phyloP scores from a whole-genome alignment of 2,797 vertebrate species.

The Amblyopsis hoosieri region DNA sequence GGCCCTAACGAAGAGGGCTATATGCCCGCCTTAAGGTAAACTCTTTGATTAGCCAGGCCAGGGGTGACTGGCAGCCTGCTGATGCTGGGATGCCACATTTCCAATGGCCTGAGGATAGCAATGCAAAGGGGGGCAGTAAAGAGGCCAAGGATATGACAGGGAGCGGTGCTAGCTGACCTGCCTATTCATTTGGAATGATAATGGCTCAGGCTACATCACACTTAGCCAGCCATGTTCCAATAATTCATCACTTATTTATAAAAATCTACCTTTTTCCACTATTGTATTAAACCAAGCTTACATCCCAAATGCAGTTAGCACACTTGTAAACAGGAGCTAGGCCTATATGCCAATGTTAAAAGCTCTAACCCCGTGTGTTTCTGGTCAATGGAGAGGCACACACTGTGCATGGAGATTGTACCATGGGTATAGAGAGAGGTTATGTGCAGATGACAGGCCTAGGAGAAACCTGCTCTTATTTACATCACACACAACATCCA shows the following conservation, averaged over 20 bases:
- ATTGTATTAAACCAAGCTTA: slow-evolving; percentile 1
- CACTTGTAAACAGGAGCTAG: slow-evolving; percentile 6
- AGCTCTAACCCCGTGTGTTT: slow-evolving; percentile 13
- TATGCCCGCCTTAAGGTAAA: slow-evolving; percentile 97
- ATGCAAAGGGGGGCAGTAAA: slow-evolving; percentile 76
- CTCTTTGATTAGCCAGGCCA: slow-evolving; percentile 97
- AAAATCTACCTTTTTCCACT: slow-evolving; percentile 2
- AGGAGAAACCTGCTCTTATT: slow-evolving; percentile 77
- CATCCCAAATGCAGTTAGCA: slow-evolving; percentile 8
- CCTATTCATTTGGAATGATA: slow-evolving; percentile 63
- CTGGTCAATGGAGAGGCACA: slow-evolving; percentile 13
- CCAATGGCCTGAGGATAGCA: slow-evolving; percentile 66
- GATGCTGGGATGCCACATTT: slow-evolving; percentile 75
- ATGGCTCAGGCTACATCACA: slow-evolving; percentile 31
- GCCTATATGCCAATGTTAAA: neutral
- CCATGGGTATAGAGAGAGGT: slow-evolving; percentile 8
- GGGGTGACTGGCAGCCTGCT: slow-evolving; percentile 84
- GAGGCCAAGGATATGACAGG: slow-evolving; percentile 56
- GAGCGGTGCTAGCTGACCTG: slow-evolving; percentile 61
- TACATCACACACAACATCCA: slow-evolving; percentile 77
- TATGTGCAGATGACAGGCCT: slow-evolving; percentile 31
- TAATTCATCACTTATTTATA: slow-evolving; percentile 37
- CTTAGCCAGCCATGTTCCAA: slow-evolving; percentile 42
- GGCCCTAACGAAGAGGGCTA: slow-evolving; percentile 89
- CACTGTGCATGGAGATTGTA: slow-evolving; percentile 4